phyloP scores from a whole-genome alignment of 37 sponge, comb jelly and placozoan genomes.

The Theonella swinhoei region DNA sequence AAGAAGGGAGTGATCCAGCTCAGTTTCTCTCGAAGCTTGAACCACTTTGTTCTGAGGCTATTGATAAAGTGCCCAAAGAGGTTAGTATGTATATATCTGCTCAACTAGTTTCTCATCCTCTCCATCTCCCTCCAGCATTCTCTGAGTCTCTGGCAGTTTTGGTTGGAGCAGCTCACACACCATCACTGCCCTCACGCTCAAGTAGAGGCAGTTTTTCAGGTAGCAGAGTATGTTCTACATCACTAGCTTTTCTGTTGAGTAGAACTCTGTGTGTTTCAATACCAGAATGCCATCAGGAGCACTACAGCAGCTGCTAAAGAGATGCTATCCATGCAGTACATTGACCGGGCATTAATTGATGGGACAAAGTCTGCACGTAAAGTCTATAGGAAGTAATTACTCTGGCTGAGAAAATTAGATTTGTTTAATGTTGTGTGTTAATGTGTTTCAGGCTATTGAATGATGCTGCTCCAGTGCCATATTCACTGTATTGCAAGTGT shows the following conservation, averaged over 20 bases:
- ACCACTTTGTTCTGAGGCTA: constrained; percentile 21
- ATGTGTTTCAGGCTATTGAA: constrained; percentile 14
- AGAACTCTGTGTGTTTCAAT: too few relatives aligned
- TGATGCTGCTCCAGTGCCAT: constrained; percentile 28
- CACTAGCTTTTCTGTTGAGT: background rate
- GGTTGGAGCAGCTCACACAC: constrained; percentile 15
- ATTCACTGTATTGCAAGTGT: constrained; percentile 42
- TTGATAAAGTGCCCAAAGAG: constrained; percentile 18
- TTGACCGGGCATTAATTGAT: constrained; percentile 52
- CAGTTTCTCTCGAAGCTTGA: background rate
- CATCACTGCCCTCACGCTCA: background rate
- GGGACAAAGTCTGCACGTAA: constrained; percentile 44
- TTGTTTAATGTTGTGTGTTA: background rate
- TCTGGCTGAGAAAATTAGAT: background rate
- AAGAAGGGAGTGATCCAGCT: too few relatives aligned
- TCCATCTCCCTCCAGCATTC: constrained; percentile 21
- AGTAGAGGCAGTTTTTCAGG: constrained; percentile 36
- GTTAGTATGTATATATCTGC: background rate
- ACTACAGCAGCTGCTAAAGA: background rate
- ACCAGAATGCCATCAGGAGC: constrained; percentile 36
- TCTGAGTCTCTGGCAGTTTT: constrained; percentile 48
- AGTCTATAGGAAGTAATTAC: constrained; percentile 56
- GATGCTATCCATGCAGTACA: constrained; percentile 24
- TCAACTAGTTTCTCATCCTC: background rate
- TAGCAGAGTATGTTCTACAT: constrained; percentile 3